Percentiles rank a stretch among this genome's conserved stretches.
These are phyloP conservation scores for Drymodes brunneopygia DNA, from an alignment of 2,113 vertebrate genomes.

Conservation along the genomic window DNA sequence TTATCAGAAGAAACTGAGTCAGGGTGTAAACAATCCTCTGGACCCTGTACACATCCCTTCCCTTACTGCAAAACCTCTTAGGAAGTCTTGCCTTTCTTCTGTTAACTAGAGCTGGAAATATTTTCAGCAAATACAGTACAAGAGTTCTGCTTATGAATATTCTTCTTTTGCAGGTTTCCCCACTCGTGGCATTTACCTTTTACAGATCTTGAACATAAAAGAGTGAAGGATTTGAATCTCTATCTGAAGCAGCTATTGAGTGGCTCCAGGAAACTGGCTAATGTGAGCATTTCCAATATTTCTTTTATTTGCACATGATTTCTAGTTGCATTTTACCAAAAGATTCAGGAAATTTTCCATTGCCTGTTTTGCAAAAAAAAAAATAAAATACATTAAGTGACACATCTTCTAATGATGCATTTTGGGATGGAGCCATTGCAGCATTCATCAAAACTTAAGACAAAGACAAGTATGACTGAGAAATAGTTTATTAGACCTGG, in stretches of 20 bases:
- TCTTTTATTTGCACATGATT: neutral
- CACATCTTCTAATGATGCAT: neutral
- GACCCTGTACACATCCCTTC: neutral
- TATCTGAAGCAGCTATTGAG: conserved; percentile 82
- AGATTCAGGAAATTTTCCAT: neutral
- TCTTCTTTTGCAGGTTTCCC: conserved; percentile 78
- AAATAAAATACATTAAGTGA: neutral
- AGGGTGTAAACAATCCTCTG: neutral
- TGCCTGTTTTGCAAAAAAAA: neutral
- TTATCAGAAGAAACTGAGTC: neutral
- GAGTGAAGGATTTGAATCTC: conserved; percentile 76
- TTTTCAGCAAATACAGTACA: neutral
- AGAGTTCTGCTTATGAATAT: neutral
- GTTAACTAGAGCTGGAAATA: neutral
- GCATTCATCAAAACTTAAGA: neutral
- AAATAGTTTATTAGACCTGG: neutral
- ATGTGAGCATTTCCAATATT: conserved; percentile 25
- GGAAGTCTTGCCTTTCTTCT: neutral
- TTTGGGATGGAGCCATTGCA: neutral
- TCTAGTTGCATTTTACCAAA: neutral
- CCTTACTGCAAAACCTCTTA: neutral
- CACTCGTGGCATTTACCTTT: conserved; percentile 73
- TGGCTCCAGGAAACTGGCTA: conserved; percentile 59
- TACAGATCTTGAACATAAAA: conserved; percentile 61
- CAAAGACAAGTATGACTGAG: neutral